A percentile compares a stretch with the other conserved stretches of the same genome.
These are phyloP conservation scores for Gonocerus acuteangulatus DNA, from an alignment of 2,888 invertebrate species.

Conservation along the genomic window DNA sequence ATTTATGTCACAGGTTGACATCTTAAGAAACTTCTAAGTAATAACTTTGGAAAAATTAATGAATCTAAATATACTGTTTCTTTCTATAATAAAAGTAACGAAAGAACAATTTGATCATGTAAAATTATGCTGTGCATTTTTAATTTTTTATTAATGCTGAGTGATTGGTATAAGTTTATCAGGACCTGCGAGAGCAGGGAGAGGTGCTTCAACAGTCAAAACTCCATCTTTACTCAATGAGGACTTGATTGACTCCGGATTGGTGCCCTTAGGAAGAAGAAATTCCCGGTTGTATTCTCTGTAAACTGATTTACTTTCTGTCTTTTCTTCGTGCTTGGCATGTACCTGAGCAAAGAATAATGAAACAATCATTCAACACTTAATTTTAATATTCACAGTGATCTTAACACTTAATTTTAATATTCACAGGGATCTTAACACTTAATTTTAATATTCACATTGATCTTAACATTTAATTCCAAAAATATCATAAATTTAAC, in stretches of 20 bases:
- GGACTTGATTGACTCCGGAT: slow-evolving; percentile 91
- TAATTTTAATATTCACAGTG: too few species aligned
- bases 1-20: neutral
- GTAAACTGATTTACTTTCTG: slow-evolving; percentile 92
- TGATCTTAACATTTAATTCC: neutral
- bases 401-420: neutral
- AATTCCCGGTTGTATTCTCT: slow-evolving; percentile 98
- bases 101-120: slow-evolving; percentile 9
- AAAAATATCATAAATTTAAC: neutral
- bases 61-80: slow-evolving; percentile 10
- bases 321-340: slow-evolving; percentile 97
- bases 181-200: slow-evolving; percentile 75
- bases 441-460: neutral
- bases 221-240: slow-evolving; percentile 94
- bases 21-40: slow-evolving; percentile 1
- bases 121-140: slow-evolving; percentile 8
- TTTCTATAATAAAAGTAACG: neutral
- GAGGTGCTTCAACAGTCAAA: slow-evolving; percentile 90
- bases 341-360: slow-evolving; percentile 61
- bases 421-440: neutral
- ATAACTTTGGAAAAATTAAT: slow-evolving; percentile 15
- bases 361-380: too few species aligned
- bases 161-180: slow-evolving; percentile 79
- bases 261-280: slow-evolving; percentile 90
- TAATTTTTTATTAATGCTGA: slow-evolving; percentile 47